Percentiles rank a stretch among this genome's conserved stretches.
These are phyloP conservation scores for Pemphredon lugubris DNA, from an alignment of 2,888 invertebrate species.

Conservation along the genomic window DNA sequence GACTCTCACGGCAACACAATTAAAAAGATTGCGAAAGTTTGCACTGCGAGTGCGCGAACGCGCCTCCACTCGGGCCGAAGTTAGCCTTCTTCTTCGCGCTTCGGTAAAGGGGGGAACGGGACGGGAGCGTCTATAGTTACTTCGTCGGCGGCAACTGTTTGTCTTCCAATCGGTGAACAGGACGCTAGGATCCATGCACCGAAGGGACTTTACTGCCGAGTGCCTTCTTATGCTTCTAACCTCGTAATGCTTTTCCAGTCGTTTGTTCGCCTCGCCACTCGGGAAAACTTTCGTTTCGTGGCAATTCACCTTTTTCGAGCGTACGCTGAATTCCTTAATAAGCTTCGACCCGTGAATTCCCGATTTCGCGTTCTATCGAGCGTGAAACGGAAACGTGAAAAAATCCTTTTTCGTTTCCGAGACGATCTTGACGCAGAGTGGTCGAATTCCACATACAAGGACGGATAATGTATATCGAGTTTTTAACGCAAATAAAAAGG, in stretches of 20 bases:
- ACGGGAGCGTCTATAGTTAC: constrained; percentile 42
- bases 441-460: too few species aligned
- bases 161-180: constrained; percentile 75
- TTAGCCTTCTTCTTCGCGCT: constrained; percentile 50
- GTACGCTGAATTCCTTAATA: constrained; percentile 20
- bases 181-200: constrained; percentile 35
- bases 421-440: too few species aligned
- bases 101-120: neutral
- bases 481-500: too few species aligned
- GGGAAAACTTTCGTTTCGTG: constrained; percentile 32
- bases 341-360: constrained; percentile 14
- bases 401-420: too few species aligned
- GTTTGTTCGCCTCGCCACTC: constrained; percentile 35
- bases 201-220: constrained; percentile 24
- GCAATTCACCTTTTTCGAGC: constrained; percentile 18
- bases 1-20: constrained; percentile 73
- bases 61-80: constrained; percentile 32
- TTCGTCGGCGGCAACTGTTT: constrained; percentile 68
- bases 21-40: constrained; percentile 78
- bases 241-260: constrained; percentile 46
- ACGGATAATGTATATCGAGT: too few species aligned
- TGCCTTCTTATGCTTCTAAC: constrained; percentile 48
- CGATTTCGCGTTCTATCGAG: neutral
- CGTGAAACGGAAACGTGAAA: too few species aligned
- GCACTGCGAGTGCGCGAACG: constrained; percentile 45